A percentile compares a stretch with the other conserved stretches of the same genome.
phyloP scores from a whole-genome alignment of 2,888 invertebrate species.

The Spisula solida region DNA sequence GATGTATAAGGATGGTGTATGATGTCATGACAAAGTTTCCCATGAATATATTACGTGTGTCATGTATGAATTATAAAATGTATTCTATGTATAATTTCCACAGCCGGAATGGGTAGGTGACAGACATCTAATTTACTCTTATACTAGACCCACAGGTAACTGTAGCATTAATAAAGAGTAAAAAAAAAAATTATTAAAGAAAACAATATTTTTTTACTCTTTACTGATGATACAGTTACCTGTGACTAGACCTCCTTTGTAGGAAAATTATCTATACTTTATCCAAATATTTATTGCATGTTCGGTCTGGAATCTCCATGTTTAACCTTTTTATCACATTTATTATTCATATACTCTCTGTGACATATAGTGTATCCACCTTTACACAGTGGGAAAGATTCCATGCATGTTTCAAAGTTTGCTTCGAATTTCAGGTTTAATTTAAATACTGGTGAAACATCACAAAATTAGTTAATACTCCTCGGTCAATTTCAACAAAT shows the following conservation, averaged over 20 bases:
- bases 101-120: constrained; percentile 71
- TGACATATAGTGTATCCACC: background rate
- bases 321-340: constrained; percentile 27
- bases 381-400: background rate
- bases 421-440: no score
- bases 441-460: no score
- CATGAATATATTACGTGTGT: background rate
- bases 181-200: no score
- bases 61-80: background rate
- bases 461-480: no score
- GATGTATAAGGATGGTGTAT: no score
- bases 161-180: no score
- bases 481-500: no score
- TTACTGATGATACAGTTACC: no score
- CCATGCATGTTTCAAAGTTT: background rate
- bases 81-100: constrained; percentile 48
- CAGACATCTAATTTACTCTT: background rate
- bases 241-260: constrained; percentile 21
- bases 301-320: constrained; percentile 26
- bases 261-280: background rate
- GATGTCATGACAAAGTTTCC: background rate
- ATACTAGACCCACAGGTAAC: no score
- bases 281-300: constrained; percentile 47
- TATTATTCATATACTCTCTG: background rate
- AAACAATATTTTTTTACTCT: no score